Conservation (phyloP, 2,888 invertebrate species). For the Macrosiphum euphorbiae region DNA sequence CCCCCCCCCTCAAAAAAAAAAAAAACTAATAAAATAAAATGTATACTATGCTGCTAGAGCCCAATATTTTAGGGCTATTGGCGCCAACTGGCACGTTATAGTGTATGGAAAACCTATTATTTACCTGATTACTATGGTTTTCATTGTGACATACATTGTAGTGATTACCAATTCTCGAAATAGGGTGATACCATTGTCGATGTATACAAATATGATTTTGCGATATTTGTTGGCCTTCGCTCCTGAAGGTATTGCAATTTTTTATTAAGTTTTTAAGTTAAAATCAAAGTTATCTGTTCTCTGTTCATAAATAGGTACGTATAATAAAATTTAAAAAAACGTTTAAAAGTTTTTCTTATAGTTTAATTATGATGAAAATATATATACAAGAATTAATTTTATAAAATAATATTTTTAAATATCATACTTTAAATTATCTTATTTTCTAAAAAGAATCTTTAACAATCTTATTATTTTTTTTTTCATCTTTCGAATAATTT, state of each 20-base stretch:
- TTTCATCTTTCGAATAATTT: background rate
- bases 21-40: no score
- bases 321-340: background rate
- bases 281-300: background rate
- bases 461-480: background rate
- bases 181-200: background rate
- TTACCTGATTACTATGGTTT: background rate
- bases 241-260: background rate
- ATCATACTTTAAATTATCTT: background rate
- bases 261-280: background rate
- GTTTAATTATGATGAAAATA: background rate
- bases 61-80: background rate
- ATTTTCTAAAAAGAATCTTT: background rate
- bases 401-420: background rate
- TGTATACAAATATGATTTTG: background rate
- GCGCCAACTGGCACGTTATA: background rate
- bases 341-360: background rate
- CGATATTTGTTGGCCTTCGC: background rate
- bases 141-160: background rate
- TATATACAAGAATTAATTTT: no score
- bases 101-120: background rate
- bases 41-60: no score
- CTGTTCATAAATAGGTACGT: background rate
- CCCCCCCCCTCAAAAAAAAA: no score
- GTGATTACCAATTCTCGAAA: background rate